These are phyloP conservation scores for Fissipunctia ypsillon DNA, from an alignment of 2,888 invertebrate genomes.

Conservation along the genomic window DNA sequence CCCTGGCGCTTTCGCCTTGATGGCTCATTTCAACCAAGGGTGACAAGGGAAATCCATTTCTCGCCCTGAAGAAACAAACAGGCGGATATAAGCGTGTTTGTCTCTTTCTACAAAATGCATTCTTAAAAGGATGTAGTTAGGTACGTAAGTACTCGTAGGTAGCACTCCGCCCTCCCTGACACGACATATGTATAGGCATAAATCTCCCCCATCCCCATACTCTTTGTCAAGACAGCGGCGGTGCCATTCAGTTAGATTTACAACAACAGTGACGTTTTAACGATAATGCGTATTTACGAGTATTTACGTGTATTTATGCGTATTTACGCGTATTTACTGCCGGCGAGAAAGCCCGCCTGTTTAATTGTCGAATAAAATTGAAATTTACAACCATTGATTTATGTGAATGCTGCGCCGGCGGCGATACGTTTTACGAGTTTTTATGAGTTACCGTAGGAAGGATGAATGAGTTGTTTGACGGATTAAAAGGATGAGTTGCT, in stretches of 20 bases:
- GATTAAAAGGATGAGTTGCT: slow-evolving; percentile 49
- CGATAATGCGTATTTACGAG: slow-evolving; percentile 90
- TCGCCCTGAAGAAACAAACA: background rate
- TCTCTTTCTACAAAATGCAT: background rate
- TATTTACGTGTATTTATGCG: slow-evolving; percentile 88
- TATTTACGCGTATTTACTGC: slow-evolving; percentile 88
- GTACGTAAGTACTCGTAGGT: background rate
- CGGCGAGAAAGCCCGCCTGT: slow-evolving; percentile 87
- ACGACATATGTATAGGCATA: slow-evolving; percentile 46
- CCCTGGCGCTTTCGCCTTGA: no score
- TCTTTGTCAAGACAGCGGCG: slow-evolving; percentile 77
- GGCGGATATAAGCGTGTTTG: background rate
- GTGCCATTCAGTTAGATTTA: slow-evolving; percentile 84
- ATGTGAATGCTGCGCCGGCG: slow-evolving; percentile 72
- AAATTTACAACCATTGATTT: slow-evolving; percentile 89
- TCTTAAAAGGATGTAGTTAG: background rate
- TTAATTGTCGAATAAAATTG: slow-evolving; percentile 90
- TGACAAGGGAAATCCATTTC: background rate
- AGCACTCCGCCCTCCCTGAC: slow-evolving; percentile 32
- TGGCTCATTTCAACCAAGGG: background rate
- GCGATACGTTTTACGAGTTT: slow-evolving; percentile 76
- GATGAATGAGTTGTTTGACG: slow-evolving; percentile 63
- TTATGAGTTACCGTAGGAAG: slow-evolving; percentile 71
- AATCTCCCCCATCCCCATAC: slow-evolving; percentile 38
- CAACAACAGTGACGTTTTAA: slow-evolving; percentile 88